Base-by-base conservation (phyloP, 2,797 vertebrate genomes). In the Podarcis lilfordi region DNA sequence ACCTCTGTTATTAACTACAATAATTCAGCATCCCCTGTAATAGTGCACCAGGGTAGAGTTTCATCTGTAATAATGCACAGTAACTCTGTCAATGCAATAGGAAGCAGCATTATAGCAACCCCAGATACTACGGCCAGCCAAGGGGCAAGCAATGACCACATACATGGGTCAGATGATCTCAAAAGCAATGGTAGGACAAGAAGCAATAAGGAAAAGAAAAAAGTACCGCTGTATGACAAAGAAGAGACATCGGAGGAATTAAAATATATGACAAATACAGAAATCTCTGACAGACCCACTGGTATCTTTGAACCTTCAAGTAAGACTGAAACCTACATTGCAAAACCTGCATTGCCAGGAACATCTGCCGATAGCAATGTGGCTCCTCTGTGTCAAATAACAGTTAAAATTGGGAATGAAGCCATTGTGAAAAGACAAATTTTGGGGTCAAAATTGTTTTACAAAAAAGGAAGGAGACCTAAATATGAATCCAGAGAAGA, bases 331-430 rank as follows among this genome's bases (percentile, higher is more conserved):
- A 99, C 98, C 0, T 99, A 99, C 37, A 99, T 99, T 55, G 99
- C 99, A 84, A 99, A 99, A 94, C 98, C 99, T 19, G 99, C 98
- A 75, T 98, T 98, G 85, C 98, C 98, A 0, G 99, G 99, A 84
- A 98, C 98, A 59, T 99, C 99, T 80, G 93, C 98, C 21, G 97
- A 98, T 81, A 98, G 97, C 91, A 97, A 96, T 0, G 96, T 98
- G 1, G 98, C 98, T 0, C 99, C 99, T 4, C 98, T 99, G 68
- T 99, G 99, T 96, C 98, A 99, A 94, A 99, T 99, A 95, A 99
- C 98, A 32, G 99, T 99, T 78, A 99, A 99, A 97, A 99, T 99
- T 11, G 99, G 99, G 88, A 98, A 99, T 0, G 98, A 99, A 94
- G 99, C 99, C 90, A 98, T 99, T 84, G 98, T 99, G 85, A 98